Conservation (phyloP, 1,140 invertebrate genomes). For the Agrilus planipennis region DNA sequence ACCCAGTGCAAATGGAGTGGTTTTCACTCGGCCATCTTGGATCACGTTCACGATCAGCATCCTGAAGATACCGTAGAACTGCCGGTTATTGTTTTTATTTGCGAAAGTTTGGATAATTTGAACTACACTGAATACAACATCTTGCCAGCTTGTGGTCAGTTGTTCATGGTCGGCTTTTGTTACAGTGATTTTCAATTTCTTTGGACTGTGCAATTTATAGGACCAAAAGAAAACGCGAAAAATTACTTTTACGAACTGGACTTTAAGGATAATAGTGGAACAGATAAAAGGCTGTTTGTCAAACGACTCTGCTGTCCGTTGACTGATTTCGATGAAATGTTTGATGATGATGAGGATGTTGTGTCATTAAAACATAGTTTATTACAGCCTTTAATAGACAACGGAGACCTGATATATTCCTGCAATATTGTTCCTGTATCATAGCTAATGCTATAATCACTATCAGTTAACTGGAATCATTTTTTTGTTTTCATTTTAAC, state of each 20-base stretch:
- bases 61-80: conserved; percentile 13
- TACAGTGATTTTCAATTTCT: conserved; percentile 4
- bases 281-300: conserved; percentile 1
- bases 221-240: neutral
- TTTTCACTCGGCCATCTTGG: conserved; percentile 4
- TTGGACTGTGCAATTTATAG: conserved; percentile 11
- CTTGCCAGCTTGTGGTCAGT: conserved; percentile 9
- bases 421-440: no score
- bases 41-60: conserved; percentile 14
- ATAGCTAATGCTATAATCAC: no score
- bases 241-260: conserved; percentile 14
- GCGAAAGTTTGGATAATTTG: neutral
- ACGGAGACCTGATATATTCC: no score
- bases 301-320: no score
- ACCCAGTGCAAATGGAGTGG: conserved; percentile 12
- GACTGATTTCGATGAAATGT: no score
- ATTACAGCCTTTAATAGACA: no score
- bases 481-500: no score
- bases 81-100: conserved; percentile 12
- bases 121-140: conserved; percentile 8
- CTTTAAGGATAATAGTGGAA: conserved; percentile 7
- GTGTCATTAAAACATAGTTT: no score
- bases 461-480: no score
- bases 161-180: conserved; percentile 13
- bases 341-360: no score